Evolutionary conservation across 2,797 vertebrate genomes (phyloP).

Genomic region (Acestrorhynchus altus): DNA sequence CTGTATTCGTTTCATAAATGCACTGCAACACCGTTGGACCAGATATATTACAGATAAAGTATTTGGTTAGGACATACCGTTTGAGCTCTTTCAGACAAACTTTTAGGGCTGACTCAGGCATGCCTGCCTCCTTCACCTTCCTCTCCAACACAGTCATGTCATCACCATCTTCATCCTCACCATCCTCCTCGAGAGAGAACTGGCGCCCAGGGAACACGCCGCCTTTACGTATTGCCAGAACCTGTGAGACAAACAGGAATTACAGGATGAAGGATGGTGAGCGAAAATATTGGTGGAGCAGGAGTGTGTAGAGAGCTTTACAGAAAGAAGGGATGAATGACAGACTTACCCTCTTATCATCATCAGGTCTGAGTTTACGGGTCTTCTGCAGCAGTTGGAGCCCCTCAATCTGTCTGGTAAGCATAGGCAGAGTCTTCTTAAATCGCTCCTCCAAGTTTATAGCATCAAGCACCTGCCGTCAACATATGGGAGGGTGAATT

Average conservation of each 20-base stretch:
- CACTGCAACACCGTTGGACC: not conserved
- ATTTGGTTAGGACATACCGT: slow-evolving; percentile 73
- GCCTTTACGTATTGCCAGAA: slow-evolving; percentile 81
- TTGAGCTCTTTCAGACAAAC: slow-evolving; percentile 96
- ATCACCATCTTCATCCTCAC: slow-evolving; percentile 91
- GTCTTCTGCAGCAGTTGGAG: slow-evolving; percentile 93
- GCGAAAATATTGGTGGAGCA: not conserved
- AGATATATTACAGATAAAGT: not conserved
- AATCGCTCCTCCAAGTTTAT: slow-evolving; percentile 92
- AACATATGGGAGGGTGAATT: not conserved
- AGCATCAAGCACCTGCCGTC: slow-evolving; percentile 89
- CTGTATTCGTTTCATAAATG: too few relatives aligned
- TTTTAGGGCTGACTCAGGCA: slow-evolving; percentile 90
- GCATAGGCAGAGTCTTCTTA: slow-evolving; percentile 90
- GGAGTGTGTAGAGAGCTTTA: not conserved
- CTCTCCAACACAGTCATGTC: slow-evolving; percentile 87
- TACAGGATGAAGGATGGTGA: too few relatives aligned
- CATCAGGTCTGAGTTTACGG: slow-evolving; percentile 84
- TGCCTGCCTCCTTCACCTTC: slow-evolving; percentile 87
- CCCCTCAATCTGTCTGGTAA: slow-evolving; percentile 93
- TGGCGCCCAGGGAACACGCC: slow-evolving; percentile 78
- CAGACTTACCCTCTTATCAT: slow-evolving; percentile 86
- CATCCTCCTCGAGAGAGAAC: slow-evolving; percentile 87
- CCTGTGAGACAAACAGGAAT: slow-evolving; percentile 67
- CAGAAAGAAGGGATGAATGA: not conserved